Evolutionary conservation across 2,888 invertebrate species (phyloP).

Genomic region (Lymantria dispar): DNA sequence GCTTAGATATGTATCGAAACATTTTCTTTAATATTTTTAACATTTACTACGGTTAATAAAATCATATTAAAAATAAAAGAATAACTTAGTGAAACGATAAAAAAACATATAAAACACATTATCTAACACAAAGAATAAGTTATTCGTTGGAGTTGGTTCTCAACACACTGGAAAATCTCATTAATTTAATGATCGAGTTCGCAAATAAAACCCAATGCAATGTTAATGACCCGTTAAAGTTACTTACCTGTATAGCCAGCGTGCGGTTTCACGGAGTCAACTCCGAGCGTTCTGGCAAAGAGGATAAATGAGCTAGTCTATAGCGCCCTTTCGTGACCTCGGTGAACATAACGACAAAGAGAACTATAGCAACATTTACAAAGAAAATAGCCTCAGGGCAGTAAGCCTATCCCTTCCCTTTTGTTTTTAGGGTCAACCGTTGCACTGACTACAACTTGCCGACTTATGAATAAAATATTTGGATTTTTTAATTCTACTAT

Average conservation of each 20-base stretch:
- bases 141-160: constrained; percentile 5
- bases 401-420: constrained; percentile 60
- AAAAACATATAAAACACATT: not conserved
- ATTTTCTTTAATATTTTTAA: no score
- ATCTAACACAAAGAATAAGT: not conserved
- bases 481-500: no score
- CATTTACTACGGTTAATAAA: no score
- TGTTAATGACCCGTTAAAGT: constrained; percentile 69
- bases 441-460: constrained; percentile 45
- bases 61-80: no score
- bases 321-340: constrained; percentile 62
- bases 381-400: constrained; percentile 72
- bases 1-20: no score
- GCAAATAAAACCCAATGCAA: constrained; percentile 57
- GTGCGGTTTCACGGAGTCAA: constrained; percentile 63
- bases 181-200: constrained; percentile 50
- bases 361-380: constrained; percentile 65
- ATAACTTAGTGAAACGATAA: not conserved
- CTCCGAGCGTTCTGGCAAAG: constrained; percentile 52
- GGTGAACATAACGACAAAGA: constrained; percentile 65
- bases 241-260: constrained; percentile 55
- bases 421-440: constrained; percentile 60
- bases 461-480: constrained; percentile 40
- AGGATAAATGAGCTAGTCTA: constrained; percentile 64
- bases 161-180: constrained; percentile 37